Conservation (phyloP, 2,888 invertebrate species). For the Limnephilus marmoratus region DNA sequence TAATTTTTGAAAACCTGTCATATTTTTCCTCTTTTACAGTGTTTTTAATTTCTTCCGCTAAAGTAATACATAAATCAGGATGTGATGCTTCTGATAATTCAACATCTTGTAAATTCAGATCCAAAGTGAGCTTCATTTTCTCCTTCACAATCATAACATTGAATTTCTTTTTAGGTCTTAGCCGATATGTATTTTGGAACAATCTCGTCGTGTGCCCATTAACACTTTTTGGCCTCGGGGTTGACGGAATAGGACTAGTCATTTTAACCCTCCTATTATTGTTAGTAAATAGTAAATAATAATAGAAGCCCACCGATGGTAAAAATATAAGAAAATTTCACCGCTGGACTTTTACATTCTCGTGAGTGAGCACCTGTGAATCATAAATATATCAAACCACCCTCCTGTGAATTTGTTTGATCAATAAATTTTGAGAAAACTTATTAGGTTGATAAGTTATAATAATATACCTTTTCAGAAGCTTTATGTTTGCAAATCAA, state of each 20-base stretch:
- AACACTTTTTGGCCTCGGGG: slow-evolving; percentile 40
- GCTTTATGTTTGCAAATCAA: neutral
- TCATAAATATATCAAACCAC: too few species aligned
- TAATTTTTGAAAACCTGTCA: slow-evolving; percentile 76
- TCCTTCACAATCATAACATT: slow-evolving; percentile 79
- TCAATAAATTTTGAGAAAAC: neutral
- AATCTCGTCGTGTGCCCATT: slow-evolving; percentile 42
- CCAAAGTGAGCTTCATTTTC: slow-evolving; percentile 78
- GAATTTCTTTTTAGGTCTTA: slow-evolving; percentile 81
- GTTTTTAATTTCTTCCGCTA: slow-evolving; percentile 79
- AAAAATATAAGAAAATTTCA: neutral
- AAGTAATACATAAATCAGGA: slow-evolving; percentile 77
- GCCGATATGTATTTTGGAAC: slow-evolving; percentile 82
- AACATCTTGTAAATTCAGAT: slow-evolving; percentile 77
- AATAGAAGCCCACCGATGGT: neutral
- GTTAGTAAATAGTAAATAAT: neutral
- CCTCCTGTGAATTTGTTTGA: too few species aligned
- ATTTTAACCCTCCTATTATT: neutral
- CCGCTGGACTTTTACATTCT: neutral
- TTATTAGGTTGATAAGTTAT: neutral
- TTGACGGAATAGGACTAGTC: slow-evolving; percentile 41
- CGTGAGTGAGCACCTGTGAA: neutral
- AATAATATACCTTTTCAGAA: neutral
- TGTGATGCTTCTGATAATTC: slow-evolving; percentile 79
- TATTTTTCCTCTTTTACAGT: slow-evolving; percentile 81